Base-by-base conservation (phyloP, 2,888 invertebrate genomes). In the Baronia brevicornis region DNA sequence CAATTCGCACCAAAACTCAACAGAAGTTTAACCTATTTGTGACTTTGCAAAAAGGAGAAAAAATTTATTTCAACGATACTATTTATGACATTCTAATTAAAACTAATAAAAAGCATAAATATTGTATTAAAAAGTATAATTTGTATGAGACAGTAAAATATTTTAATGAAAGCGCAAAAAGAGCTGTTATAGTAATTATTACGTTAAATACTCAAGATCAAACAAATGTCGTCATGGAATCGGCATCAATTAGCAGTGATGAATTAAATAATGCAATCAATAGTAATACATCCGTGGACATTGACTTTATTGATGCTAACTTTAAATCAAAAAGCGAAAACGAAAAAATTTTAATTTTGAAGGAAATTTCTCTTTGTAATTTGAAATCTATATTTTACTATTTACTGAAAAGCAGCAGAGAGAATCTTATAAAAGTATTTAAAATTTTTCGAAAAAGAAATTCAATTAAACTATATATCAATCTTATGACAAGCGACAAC, bases 391-490 rank as follows among this genome's bases (percentile, higher is more conserved):
- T 82, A 3, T 75, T 71, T 32, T 41, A 38, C 3, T 70, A 63
- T 50, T 45, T 82, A 17, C 31, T 46, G 28, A 47, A 62, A 46
- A 61, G 64, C 49, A 59, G 58, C 33, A 54, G 47, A 34, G 48
- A 52, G 3, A 64, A 72, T 38, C 43, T 51, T 8, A 65, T 57
- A 1, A 73, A 71, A 39, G 54, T 56, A 4, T 66, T 66, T 29
- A 75, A 66, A 43, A 18, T 71, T 1, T 28, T 79, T 3, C 50
- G 51, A 28, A 67, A 60, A 44, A 51, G 52, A n/a, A 51, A 56
- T 1, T 48, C 59, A 5, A 46, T 73, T 4, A 79, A 74, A 56
- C 49, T 82, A 28, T 82, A 78, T 31, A 53, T 72, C 8, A 63
- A 75, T 43, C 46, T 69, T 2, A 43, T 48, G n/a, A 51, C 52